Percentiles rank a stretch among this genome's conserved stretches.
These are phyloP conservation scores for Delia radicum DNA, from an alignment of 1,140 invertebrate genomes.

Conservation along the genomic window DNA sequence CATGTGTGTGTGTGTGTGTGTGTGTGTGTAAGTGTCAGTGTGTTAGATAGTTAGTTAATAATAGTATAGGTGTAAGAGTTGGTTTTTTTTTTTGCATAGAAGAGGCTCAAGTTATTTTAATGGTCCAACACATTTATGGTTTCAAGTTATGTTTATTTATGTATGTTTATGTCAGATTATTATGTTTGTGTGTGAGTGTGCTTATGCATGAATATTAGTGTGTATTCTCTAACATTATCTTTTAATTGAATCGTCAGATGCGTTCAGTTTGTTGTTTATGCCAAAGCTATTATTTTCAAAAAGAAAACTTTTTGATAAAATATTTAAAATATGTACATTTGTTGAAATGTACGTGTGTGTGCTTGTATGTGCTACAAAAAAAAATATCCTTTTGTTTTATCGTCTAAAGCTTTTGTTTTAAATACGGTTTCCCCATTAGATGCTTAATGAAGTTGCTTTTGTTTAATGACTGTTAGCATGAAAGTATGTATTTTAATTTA, in stretches of 20 bases:
- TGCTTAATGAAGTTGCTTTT: neutral
- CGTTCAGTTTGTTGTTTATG: neutral
- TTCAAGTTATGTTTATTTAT: neutral
- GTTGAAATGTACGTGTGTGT: neutral
- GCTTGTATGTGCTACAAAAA: neutral
- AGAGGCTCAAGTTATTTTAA: neutral
- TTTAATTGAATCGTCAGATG: slow-evolving; percentile 1
- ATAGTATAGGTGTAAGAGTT: neutral
- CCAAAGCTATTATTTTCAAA: neutral
- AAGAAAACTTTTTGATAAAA: neutral
- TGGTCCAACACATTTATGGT: neutral
- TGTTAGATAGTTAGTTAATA: too few relatives aligned
- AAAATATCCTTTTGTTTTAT: neutral
- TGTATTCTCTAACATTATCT: neutral
- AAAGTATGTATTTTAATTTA: neutral
- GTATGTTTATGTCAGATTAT: neutral
- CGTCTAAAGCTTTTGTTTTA: neutral
- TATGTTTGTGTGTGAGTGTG: neutral
- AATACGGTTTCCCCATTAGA: neutral
- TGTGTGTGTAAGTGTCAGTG: neutral
- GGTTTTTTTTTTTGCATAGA: too few relatives aligned
- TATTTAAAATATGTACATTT: neutral
- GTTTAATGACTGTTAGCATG: neutral
- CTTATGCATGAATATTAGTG: neutral
- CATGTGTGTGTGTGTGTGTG: neutral